Percentiles rank a stretch among this genome's conserved stretches.
Evolutionary conservation across 2,888 invertebrate species (phyloP).

Genomic region (Corbicula japonica): DNA sequence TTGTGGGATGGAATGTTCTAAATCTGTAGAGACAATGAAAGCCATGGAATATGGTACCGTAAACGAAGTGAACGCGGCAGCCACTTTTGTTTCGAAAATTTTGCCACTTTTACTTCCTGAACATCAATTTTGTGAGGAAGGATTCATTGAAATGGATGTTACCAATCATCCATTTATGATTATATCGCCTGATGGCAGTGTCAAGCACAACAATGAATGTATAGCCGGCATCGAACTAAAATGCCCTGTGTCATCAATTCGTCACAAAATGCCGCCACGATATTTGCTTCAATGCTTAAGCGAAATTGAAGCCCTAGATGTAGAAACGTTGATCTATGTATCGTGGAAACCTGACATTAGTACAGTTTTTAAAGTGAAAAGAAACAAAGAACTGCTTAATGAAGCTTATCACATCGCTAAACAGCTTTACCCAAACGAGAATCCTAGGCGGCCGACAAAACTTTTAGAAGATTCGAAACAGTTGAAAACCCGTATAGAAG

Average conservation of each 20-base stretch:
- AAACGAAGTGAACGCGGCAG: not conserved
- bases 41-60: not conserved
- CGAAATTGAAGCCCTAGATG: conserved; percentile 33
- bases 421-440: not conserved
- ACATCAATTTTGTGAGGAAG: conserved; percentile 35
- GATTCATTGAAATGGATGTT: conserved; percentile 13
- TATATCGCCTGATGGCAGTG: conserved; percentile 52
- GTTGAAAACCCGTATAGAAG: not conserved
- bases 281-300: conserved; percentile 43
- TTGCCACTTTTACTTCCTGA: conserved; percentile 30
- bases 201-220: not conserved
- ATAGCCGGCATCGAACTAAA: conserved; percentile 43
- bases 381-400: not conserved
- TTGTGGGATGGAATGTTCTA: not conserved
- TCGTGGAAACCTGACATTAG: conserved; percentile 3
- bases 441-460: not conserved
- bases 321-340: conserved; percentile 17
- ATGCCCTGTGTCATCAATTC: conserved; percentile 38
- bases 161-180: conserved; percentile 34
- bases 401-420: conserved; percentile 1
- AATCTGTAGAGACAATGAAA: not conserved
- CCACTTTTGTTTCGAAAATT: not conserved
- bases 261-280: conserved; percentile 21
- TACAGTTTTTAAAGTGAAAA: conserved; percentile 12
- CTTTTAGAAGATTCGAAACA: not conserved